Evolutionary conservation across 2,888 invertebrate genomes (phyloP), one percentile per base, ranked within the genome.

Genomic region (Tolmerus cingulatus): DNA sequence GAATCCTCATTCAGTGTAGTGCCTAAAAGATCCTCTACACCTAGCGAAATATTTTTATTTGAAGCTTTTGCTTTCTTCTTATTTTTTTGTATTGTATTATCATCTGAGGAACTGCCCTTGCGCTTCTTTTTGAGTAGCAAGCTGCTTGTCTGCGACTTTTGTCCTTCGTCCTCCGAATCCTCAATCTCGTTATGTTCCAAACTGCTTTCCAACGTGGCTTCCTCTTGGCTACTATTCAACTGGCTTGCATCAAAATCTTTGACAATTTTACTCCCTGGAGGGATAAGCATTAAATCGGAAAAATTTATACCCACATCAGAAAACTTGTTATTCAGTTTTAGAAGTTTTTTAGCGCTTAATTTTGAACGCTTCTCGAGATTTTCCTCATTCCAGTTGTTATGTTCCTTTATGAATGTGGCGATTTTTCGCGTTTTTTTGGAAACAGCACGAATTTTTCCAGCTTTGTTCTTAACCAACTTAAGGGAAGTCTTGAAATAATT

Each of bases 401-500:
- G 87, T 27, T 90, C n/a, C n/a, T n/a, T 90, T 0, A 90, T 89
- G 84, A 89, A 1, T 23, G 90, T 37, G n/a, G 1, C 9, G 34
- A 55, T 55, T 7, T 89, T 76, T 34, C 90, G 90, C 1, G 91
- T 91, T 79, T 89, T 89, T 1, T 89, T 87, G 0, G 92, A 92
- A 0, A 92, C 90, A 86, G 90, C 92, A 30, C 92, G 90, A 7
- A 89, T 89, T 34, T 88, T 88, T 7, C 89, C 89, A n/a, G 19
- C 1, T 12, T 27, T 55, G 82, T 92, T 92, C 19, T 79, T 88
- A 0, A 93, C 90, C 89, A 91, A 93, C 93, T 94, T 95, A 82
- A 94, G 90, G 87, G 92, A 92, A n/a, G 94, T 93, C 88, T 89
- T 93, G 90, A 94, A 95, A 86, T 94, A 94, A 87, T 93, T 93